A percentile compares a stretch with the other conserved stretches of the same genome.
phyloP scores from a whole-genome alignment of 2,797 vertebrate species.

The Rhyacichthys aspro region DNA sequence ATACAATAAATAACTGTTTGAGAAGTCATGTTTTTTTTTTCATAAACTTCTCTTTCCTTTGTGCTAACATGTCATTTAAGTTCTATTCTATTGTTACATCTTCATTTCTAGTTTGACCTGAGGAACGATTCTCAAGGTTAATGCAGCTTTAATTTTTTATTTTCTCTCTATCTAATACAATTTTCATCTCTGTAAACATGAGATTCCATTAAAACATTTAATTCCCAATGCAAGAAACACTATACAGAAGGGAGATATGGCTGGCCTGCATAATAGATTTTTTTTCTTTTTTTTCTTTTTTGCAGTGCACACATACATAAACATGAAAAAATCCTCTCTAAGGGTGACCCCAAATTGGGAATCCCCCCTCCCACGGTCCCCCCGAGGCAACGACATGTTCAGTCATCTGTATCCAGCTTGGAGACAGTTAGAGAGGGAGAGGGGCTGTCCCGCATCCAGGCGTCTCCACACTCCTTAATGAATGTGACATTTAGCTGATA shows the following conservation, averaged over 20 bases:
- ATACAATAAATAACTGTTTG: too few species aligned
- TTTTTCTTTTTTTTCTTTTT: slow-evolving; percentile 18
- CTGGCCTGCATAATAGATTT: slow-evolving; percentile 36
- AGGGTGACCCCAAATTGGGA: slow-evolving; percentile 47
- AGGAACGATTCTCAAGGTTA: too few species aligned
- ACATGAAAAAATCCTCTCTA: slow-evolving; percentile 34
- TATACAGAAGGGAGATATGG: slow-evolving; percentile 2
- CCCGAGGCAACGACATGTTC: slow-evolving; percentile 44
- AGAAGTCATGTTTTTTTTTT: too few species aligned
- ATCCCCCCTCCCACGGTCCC: slow-evolving; percentile 12
- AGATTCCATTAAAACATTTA: slow-evolving; percentile 6
- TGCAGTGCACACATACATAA: slow-evolving; percentile 23
- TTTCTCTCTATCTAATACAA: too few species aligned
- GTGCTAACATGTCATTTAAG: too few species aligned
- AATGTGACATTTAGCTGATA: slow-evolving; percentile 85
- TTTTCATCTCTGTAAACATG: slow-evolving; percentile 4
- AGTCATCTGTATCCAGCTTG: slow-evolving; percentile 49
- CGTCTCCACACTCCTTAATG: slow-evolving; percentile 70
- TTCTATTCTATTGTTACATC: too few species aligned
- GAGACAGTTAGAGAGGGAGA: slow-evolving; percentile 20
- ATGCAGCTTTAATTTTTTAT: too few species aligned
- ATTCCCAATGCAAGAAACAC: not conserved
- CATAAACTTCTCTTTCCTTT: too few species aligned
- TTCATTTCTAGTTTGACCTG: too few species aligned
- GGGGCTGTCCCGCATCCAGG: slow-evolving; percentile 59